Base-by-base conservation (phyloP, 92 coral and sea anemone genomes). In the Palythoa grandis region DNA sequence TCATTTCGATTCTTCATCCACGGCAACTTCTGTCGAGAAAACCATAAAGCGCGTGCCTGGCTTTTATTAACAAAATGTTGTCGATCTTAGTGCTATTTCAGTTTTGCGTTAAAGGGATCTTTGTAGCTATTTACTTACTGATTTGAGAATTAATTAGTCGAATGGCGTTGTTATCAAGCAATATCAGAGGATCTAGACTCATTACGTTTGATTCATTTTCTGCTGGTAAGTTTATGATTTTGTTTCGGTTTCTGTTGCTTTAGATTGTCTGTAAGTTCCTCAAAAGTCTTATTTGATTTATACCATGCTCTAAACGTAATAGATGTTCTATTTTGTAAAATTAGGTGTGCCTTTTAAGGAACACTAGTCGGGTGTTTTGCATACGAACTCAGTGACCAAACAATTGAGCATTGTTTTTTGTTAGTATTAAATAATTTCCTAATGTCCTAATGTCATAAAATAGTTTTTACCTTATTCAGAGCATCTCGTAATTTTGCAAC, bases 231-330 rank as follows among this genome's bases (percentile, higher is more conserved):
- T 17, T 17, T 12, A 52, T 29, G 52, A 7, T 16, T 72, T 15
- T 56, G 61, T 12, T 38, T 72, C 11, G 2, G 23, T 38, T 38
- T 40, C 14, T 39, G 54, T 19, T 72, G 12, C 76, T 20, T 72
- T 72, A 72, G 54, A 72, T 48, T 72, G 54, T 72, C 76, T 72
- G 76, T 72, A 72, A 72, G 76, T 72, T 72, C 76, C 54, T 37
- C 14, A 5, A 54, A 16, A 56, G 19, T 56, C 61, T 7, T 3
- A 56, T 56, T 48, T 48, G 20, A 4, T 22, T 9, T 72, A 39
- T 38, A 9, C 76, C 53, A 11, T 9, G 52, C 23, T 72, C 24
- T 72, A 43, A 72, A 72, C n/a, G 19, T n/a, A 37, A 43, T 37
- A 16, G 37, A 48, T 40, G 15, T 72, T 38, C 4, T 16, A 13